Evolutionary conservation across 2,888 invertebrate species (phyloP).

Genomic region (Lochmaea crataegi): DNA sequence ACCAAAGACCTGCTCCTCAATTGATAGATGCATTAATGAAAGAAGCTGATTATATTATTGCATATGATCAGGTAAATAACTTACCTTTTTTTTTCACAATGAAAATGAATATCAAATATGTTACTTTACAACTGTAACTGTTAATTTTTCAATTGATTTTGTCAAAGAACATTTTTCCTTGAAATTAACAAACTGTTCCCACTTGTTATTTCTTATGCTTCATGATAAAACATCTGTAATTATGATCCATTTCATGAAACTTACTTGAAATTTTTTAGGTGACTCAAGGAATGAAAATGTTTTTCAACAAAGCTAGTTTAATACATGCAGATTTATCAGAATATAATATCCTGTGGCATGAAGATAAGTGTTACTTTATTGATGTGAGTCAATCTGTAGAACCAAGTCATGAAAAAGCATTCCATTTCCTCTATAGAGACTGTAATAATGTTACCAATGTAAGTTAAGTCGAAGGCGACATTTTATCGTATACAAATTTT

Average conservation of each 20-base stretch:
- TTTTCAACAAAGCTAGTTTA: constrained; percentile 86
- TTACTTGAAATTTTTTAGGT: constrained; percentile 58
- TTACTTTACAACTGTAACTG: too few relatives aligned
- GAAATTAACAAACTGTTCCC: too few relatives aligned
- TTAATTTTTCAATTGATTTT: too few relatives aligned
- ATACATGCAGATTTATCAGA: constrained; percentile 96
- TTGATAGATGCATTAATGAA: constrained; percentile 77
- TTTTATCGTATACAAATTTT: neutral
- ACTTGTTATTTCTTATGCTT: too few relatives aligned
- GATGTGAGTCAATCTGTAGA: constrained; percentile 97
- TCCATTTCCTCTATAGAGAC: constrained; percentile 89
- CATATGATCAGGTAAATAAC: constrained; percentile 69
- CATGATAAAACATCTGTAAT: too few relatives aligned
- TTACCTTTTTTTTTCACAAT: too few relatives aligned
- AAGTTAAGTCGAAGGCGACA: constrained; percentile 59
- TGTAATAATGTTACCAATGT: constrained; percentile 86
- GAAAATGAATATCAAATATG: neutral
- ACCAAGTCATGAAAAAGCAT: constrained; percentile 88
- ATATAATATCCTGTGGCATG: constrained; percentile 91
- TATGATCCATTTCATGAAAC: neutral
- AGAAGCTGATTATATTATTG: constrained; percentile 68
- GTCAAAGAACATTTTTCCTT: too few relatives aligned
- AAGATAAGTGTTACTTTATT: constrained; percentile 85
- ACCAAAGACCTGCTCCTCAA: constrained; percentile 83
- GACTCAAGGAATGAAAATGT: constrained; percentile 77